Evolutionary conservation across 2,113 vertebrate genomes (phyloP).

Genomic region (Phalacrocorax pelagicus): DNA sequence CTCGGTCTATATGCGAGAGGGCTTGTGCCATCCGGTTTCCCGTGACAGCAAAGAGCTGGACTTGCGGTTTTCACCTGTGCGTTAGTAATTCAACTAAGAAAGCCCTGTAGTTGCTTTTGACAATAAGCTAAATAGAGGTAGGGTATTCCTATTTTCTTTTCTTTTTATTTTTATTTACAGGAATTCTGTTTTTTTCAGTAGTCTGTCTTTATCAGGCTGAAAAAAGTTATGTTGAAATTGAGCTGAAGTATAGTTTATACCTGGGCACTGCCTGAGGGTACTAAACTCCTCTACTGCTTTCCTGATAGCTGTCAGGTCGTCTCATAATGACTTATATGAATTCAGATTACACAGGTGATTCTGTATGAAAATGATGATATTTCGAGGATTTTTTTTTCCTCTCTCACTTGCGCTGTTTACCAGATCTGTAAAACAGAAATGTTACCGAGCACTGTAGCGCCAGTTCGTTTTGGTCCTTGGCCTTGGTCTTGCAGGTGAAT

Average conservation of each 20-base stretch:
- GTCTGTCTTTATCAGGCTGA: not conserved
- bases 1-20: not conserved
- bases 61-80: not conserved
- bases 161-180: not conserved
- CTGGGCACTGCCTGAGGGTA: not conserved
- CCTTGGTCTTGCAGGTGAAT: not conserved
- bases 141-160: no score
- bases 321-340: not conserved
- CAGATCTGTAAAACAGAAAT: not conserved
- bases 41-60: accelerated
- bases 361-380: not conserved
- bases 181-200: not conserved
- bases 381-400: not conserved
- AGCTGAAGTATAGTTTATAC: not conserved
- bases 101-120: not conserved
- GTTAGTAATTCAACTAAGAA: not conserved
- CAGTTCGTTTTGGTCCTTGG: not conserved
- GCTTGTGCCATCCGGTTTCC: not conserved
- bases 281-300: not conserved
- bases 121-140: not conserved
- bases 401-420: not conserved
- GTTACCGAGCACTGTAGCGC: accelerated
- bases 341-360: not conserved
- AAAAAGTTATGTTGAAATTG: not conserved
- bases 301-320: not conserved